phyloP scores from a whole-genome alignment of 2,888 invertebrate genomes.

The Morinoia aosen region DNA sequence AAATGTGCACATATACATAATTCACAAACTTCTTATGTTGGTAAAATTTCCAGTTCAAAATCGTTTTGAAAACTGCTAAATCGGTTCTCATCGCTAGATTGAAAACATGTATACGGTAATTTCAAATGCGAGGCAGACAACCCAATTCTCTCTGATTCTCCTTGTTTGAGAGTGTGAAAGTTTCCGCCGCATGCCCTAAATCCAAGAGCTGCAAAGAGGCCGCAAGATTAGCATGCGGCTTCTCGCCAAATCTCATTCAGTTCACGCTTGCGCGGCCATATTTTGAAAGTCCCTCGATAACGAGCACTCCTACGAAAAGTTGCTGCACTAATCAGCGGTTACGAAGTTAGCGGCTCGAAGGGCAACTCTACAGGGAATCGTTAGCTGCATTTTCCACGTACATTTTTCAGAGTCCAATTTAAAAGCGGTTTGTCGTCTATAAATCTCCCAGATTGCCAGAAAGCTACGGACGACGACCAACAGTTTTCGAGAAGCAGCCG shows the following conservation, averaged over 20 bases:
- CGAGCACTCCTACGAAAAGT: not conserved
- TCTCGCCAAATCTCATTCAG: not conserved
- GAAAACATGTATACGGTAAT: not conserved
- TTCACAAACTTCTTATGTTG: too few relatives aligned
- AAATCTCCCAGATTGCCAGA: slow-evolving; percentile 4
- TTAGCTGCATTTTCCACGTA: slow-evolving; percentile 12
- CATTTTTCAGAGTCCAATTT: slow-evolving; percentile 17
- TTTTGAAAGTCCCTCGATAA: not conserved
- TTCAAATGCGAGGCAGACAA: not conserved
- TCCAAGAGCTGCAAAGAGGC: not conserved
- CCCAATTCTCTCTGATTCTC: not conserved
- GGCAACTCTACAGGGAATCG: not conserved
- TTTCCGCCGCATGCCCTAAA: not conserved
- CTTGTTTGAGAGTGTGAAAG: not conserved
- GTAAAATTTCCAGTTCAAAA: not conserved
- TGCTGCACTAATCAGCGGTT: slow-evolving; percentile 17
- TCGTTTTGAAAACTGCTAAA: not conserved
- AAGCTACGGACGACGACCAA: not conserved
- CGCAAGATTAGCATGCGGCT: not conserved
- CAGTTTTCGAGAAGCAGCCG: not conserved
- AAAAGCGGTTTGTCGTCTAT: slow-evolving; percentile 1
- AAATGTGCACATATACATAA: too few relatives aligned
- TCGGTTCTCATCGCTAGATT: not conserved
- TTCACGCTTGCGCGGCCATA: not conserved
- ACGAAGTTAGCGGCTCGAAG: slow-evolving; percentile 17